phyloP scores from a whole-genome alignment of 2,797 vertebrate species.

The Anguilla pacifica region DNA sequence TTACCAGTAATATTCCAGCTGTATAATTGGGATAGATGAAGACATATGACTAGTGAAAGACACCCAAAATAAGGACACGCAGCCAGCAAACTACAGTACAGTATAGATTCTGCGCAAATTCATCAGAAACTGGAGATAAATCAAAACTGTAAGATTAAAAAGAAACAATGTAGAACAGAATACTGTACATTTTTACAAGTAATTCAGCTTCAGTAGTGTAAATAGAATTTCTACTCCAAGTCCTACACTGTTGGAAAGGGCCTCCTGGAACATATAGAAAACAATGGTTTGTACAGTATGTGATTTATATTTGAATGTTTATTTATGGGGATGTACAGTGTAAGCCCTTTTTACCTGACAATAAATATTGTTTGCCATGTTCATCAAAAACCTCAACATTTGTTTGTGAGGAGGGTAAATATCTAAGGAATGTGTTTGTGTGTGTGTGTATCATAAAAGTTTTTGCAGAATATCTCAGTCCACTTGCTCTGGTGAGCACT shows the following conservation, averaged over 20 bases:
- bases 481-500: not conserved
- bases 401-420: not conserved
- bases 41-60: not conserved
- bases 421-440: not conserved
- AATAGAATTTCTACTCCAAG: conserved; percentile 34
- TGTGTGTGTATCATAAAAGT: not conserved
- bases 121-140: conserved; percentile 1
- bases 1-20: not conserved
- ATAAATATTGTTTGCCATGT: conserved; percentile 65
- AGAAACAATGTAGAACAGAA: not conserved
- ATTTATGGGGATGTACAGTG: conserved; percentile 66
- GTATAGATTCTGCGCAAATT: not conserved
- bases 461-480: not conserved
- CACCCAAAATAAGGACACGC: not conserved
- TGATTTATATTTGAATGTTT: conserved; percentile 64
- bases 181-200: not conserved
- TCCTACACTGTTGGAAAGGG: conserved; percentile 32
- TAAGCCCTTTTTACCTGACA: conserved; percentile 53
- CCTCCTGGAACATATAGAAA: conserved; percentile 37
- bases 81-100: not conserved
- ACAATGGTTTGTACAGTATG: conserved; percentile 52
- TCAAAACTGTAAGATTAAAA: not conserved
- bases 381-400: not conserved
- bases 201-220: conserved; percentile 24
- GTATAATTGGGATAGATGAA: conserved; percentile 3